Evolutionary conservation across 1,140 invertebrate genomes (phyloP), one percentile per base, ranked within the genome.

Genomic region (Temnothorax nylanderi): DNA sequence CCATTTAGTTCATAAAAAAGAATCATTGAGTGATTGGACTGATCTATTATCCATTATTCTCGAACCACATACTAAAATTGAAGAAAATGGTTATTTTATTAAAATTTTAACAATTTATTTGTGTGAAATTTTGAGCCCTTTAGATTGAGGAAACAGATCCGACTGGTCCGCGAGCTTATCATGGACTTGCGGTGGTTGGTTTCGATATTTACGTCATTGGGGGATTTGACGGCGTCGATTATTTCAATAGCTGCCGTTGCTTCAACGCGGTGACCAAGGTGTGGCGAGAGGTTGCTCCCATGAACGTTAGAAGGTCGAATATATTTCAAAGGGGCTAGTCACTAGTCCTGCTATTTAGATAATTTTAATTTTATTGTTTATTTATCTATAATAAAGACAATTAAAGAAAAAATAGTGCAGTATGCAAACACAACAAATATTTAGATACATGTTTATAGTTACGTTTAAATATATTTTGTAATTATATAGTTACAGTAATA

Each of bases 181-280:
- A 98, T 86, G 97, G 97, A 7, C 96, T 96, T 0, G 96, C 96
- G 0, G 96, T 97, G n/a, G 95, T 97, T 5, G 96, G 96, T 0
- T 96, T 94, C 78, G 95, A 96, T 26, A 97, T 98, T 49, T 97
- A 97, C 88, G 95, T 97, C 0, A 96, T 98, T 44, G 97, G 97
- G 7, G 97, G 97, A 0, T 97, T 97, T 85, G 96, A 97, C 89
- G 97, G 97, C 0, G 95, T 96, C 69, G 96, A 97, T 71, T 97
- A 97, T 87, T 97, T 96, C 89, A 97, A 96, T 87, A 96, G 96
- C 21, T 97, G 96, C 91, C 94, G 96, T 49, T 96, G 96, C 87
- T 97, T 97, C 91, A 96, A 97, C 89, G 96, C 97, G 2, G 96
- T 96, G 3, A 96, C 92, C 0, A 97, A 97, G 93, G 92, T 91